Evolutionary conservation across 2,888 invertebrate genomes (phyloP).

Genomic region (Lycaena phlaeas): DNA sequence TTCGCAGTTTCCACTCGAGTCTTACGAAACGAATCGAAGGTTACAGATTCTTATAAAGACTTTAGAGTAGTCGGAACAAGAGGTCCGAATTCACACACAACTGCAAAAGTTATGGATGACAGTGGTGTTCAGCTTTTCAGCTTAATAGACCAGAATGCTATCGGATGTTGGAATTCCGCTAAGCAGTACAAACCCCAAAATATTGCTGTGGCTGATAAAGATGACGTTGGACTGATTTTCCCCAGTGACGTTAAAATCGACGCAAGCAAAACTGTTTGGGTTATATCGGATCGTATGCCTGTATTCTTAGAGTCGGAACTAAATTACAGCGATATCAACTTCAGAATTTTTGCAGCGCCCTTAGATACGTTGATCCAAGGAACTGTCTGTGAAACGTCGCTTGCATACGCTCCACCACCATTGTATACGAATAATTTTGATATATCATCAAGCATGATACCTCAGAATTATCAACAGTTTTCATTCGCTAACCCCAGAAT

Average conservation of each 20-base stretch:
- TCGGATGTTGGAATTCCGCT: conserved; percentile 86
- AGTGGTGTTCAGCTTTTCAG: conserved; percentile 83
- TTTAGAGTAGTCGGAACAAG: conserved; percentile 78
- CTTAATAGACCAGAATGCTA: conserved; percentile 84
- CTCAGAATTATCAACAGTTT: background rate
- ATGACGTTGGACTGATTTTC: conserved; percentile 83
- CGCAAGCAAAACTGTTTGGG: conserved; percentile 81
- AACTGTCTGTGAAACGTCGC: conserved; percentile 79
- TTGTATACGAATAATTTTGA: background rate
- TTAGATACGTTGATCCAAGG: conserved; percentile 77
- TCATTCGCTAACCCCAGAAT: background rate
- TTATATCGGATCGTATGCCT: conserved; percentile 87
- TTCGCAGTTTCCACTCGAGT: conserved; percentile 85
- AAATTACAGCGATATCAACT: conserved; percentile 84
- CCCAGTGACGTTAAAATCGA: conserved; percentile 87
- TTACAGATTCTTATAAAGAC: conserved; percentile 79
- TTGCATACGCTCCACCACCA: conserved; percentile 18
- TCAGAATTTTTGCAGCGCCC: conserved; percentile 81
- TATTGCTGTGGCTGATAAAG: conserved; percentile 80
- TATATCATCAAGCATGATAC: background rate
- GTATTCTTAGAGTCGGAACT: conserved; percentile 79
- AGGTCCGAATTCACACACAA: conserved; percentile 79
- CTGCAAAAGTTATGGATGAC: conserved; percentile 82
- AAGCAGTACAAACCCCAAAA: conserved; percentile 77
- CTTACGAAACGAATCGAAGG: conserved; percentile 78